phyloP scores from a whole-genome alignment of 1,140 invertebrate genomes.

The Bacillus rossius region DNA sequence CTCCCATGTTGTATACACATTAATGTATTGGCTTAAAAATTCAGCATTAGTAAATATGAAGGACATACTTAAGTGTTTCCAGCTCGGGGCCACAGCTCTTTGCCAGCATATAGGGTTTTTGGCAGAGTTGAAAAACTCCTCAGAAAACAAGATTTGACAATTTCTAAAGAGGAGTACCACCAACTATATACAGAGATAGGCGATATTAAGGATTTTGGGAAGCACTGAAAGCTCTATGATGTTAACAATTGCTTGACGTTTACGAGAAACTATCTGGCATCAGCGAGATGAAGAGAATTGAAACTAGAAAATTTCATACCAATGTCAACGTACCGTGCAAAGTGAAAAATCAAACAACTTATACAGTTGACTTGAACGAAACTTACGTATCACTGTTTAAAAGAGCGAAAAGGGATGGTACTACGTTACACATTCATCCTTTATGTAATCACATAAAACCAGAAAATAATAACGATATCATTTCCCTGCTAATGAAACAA shows the following conservation, averaged over 20 bases:
- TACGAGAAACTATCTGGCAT: not conserved
- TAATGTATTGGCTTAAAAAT: constrained; percentile 24
- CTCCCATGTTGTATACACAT: constrained; percentile 21
- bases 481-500: not conserved
- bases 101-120: constrained; percentile 31
- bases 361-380: not conserved
- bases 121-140: constrained; percentile 29
- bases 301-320: not conserved
- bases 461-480: not conserved
- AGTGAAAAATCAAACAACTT: not conserved
- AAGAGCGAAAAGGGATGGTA: not conserved
- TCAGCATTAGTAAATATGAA: constrained; percentile 15
- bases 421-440: not conserved
- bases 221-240: constrained; percentile 14
- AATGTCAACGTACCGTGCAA: not conserved
- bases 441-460: not conserved
- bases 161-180: constrained; percentile 13
- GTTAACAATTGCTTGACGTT: not conserved
- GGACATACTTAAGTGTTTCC: constrained; percentile 28
- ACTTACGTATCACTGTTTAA: not conserved
- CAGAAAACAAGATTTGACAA: constrained; percentile 23
- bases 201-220: constrained; percentile 4
- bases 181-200: constrained; percentile 15
- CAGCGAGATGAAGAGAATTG: not conserved
- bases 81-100: constrained; percentile 30